Base-by-base conservation (phyloP, 1,140 invertebrate genomes). In the Listronotus oregonensis region DNA sequence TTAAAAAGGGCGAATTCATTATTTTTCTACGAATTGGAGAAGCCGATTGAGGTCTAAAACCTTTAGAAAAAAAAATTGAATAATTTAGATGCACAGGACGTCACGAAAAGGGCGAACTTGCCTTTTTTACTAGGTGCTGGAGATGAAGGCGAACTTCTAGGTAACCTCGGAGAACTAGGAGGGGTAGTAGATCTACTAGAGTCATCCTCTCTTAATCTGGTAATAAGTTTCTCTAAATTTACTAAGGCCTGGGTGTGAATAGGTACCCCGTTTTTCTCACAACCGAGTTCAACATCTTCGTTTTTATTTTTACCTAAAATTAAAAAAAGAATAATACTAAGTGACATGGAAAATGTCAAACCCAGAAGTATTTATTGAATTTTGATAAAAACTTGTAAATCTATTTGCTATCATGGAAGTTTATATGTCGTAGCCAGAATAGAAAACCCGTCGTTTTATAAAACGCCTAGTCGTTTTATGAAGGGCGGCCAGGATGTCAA, bases 1-100 rank as follows among this genome's bases (percentile, higher is more conserved):
- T 89, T 27, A 94, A 75, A 9, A 95, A 80, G 0, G 92, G 92
- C 0, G 90, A 91, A 79, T 92, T 94, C 31, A 94, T 83, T 37
- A 94, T 81, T 71, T 92, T 87, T 74, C 86, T 88, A 74, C 90
- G 82, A 68, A 92, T 92, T 9, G 90, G 90, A 10, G 90, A 93
- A 3, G 89, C 89, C 7, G 89, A 91, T 40, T 90, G 89, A 57
- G 90, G 88, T 54, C 90, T 81, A 72, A 89, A 87, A 39, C 85
- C 82, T 77, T 47, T 60, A 70, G n/a, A n/a, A 55, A 39, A 6
- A n/a, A 42, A 50, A 1, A 44, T 14, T 11, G 21, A 3, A 27
- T 3, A 14, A 31, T 18, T 62, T 8, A 12, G 7, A 9, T 5
- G 8, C 3, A 37, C 8, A 37, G 1, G 34, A 37, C 9, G 32